Evolutionary conservation across 1,140 invertebrate genomes (phyloP).

Genomic region (Heterodera schachtii): DNA sequence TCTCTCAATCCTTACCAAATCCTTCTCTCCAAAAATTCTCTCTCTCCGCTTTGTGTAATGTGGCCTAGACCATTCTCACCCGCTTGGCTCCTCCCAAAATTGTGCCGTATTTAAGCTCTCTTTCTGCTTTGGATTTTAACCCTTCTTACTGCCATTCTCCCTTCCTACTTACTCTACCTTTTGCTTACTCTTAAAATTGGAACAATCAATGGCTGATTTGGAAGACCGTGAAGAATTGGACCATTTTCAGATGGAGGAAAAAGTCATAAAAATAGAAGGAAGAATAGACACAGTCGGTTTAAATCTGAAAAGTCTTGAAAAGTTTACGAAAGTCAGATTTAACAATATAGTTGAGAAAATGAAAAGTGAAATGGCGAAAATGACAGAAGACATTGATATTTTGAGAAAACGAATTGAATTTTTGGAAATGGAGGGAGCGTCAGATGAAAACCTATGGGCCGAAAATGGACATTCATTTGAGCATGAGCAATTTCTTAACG

Average conservation of each 20-base stretch:
- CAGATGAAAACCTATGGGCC: background rate
- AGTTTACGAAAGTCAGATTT: background rate
- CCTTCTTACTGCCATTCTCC: too few species aligned
- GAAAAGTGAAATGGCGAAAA: background rate
- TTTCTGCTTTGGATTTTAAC: too few species aligned
- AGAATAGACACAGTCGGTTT: background rate
- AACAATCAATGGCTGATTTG: background rate
- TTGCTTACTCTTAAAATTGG: too few species aligned
- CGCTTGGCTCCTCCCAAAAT: too few species aligned
- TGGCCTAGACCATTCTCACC: too few species aligned
- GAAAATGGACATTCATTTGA: background rate
- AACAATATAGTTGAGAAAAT: background rate
- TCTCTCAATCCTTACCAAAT: too few species aligned
- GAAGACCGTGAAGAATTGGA: background rate
- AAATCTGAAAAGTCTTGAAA: background rate
- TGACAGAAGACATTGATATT: background rate
- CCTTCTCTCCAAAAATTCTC: too few species aligned
- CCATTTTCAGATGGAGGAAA: background rate
- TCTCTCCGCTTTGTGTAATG: too few species aligned
- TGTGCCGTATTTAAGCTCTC: too few species aligned
- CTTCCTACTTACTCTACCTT: too few species aligned
- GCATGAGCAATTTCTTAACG: background rate
- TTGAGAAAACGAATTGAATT: background rate
- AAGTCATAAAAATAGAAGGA: background rate
- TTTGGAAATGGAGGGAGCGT: background rate